A percentile compares a stretch with the other conserved stretches of the same genome.
These are phyloP conservation scores for Anolis carolinensis DNA, from an alignment of 2,113 vertebrate species.

Conservation along the genomic window DNA sequence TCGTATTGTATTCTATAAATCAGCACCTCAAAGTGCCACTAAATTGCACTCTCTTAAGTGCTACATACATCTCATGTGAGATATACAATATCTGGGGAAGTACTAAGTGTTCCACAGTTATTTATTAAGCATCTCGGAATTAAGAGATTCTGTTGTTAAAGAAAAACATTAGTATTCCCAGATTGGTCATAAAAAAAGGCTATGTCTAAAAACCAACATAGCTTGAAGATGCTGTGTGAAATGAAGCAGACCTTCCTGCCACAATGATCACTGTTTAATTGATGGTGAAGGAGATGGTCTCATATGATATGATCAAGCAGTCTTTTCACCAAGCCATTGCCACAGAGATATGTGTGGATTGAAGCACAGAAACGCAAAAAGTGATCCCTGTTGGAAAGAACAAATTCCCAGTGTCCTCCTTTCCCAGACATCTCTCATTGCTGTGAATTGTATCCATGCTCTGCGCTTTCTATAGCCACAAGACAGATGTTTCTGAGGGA, in stretches of 20 bases:
- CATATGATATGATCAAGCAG: background rate
- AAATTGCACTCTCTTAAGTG: background rate
- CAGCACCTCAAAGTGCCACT: background rate
- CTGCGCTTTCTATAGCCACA: no score
- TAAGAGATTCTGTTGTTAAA: background rate
- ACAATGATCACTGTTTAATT: background rate
- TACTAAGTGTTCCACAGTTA: slow-evolving; percentile 1
- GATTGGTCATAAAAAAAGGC: background rate
- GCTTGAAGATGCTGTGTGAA: background rate
- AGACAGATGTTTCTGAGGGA: no score
- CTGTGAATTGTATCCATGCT: no score
- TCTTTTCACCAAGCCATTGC: background rate
- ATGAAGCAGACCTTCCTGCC: background rate
- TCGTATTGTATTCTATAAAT: background rate
- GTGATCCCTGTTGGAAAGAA: background rate
- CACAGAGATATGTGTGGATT: background rate
- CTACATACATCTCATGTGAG: background rate
- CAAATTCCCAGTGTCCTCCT: background rate
- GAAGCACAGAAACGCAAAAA: background rate
- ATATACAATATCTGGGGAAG: background rate
- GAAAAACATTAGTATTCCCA: background rate
- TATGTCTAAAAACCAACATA: background rate
- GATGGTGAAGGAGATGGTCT: background rate
- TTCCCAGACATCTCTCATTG: background rate
- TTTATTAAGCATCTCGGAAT: slow-evolving; percentile 5